A percentile compares a stretch with the other conserved stretches of the same genome.
These are phyloP conservation scores for Plutella xylostella DNA, from an alignment of 2,888 invertebrate genomes.

Conservation along the genomic window DNA sequence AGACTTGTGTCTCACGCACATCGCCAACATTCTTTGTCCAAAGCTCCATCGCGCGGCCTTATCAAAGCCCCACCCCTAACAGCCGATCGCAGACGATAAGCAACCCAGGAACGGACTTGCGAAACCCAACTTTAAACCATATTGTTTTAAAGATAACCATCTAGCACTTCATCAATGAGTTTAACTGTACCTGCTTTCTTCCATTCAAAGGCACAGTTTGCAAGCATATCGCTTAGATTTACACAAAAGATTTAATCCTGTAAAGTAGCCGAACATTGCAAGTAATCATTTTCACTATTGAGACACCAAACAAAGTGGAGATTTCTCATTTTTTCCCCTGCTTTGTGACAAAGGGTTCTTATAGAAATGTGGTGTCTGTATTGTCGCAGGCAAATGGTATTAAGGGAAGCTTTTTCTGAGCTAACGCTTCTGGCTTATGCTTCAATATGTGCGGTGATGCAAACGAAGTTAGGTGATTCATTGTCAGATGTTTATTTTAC, in stretches of 20 bases:
- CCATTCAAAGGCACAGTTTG: constrained; percentile 35
- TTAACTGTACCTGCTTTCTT: constrained; percentile 56
- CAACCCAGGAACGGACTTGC: constrained; percentile 29
- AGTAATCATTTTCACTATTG: constrained; percentile 43
- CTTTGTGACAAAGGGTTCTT: constrained; percentile 37
- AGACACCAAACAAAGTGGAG: constrained; percentile 42
- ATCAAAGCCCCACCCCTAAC: constrained; percentile 30
- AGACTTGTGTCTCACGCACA: too few species aligned
- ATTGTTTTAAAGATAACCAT: constrained; percentile 64
- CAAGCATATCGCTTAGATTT: constrained; percentile 20
- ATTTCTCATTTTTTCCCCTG: constrained; percentile 33
- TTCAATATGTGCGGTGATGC: constrained; percentile 49
- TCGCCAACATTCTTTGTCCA: too few species aligned
- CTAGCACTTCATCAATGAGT: constrained; percentile 51
- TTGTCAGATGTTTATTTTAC: too few species aligned
- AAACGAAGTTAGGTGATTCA: constrained; percentile 35
- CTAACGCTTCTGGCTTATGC: constrained; percentile 54
- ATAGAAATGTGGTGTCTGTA: constrained; percentile 24
- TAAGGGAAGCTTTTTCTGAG: constrained; percentile 35
- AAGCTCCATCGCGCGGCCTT: constrained; percentile 24
- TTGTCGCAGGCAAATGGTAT: constrained; percentile 49
- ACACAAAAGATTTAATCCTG: constrained; percentile 56
- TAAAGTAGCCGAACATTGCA: constrained; percentile 57
- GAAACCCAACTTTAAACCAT: constrained; percentile 38
- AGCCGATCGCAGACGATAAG: constrained; percentile 23